Percentiles rank a stretch among this genome's conserved stretches.
These are phyloP conservation scores for Liparis tanakae DNA, from an alignment of 2,797 vertebrate genomes.

Conservation along the genomic window DNA sequence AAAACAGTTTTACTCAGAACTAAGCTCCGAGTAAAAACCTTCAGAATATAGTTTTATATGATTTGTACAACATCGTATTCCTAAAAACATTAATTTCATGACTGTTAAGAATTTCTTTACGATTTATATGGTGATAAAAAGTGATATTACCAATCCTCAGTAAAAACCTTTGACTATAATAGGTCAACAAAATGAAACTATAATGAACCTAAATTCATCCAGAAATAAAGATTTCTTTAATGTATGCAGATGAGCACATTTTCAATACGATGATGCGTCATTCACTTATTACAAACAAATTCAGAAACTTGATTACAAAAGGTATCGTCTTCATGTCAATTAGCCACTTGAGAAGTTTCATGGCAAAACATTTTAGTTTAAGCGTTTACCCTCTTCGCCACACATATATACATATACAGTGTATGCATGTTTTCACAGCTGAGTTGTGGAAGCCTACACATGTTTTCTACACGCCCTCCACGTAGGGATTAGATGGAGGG, in stretches of 20 bases:
- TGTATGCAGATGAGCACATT: too few relatives aligned
- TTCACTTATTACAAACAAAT: background rate
- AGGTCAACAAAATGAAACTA: background rate
- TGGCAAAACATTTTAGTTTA: background rate
- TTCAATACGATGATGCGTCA: background rate
- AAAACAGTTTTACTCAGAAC: too few relatives aligned
- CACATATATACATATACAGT: too few relatives aligned
- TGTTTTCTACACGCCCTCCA: constrained; percentile 5
- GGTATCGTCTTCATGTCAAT: background rate
- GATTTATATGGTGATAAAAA: background rate
- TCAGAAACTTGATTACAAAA: background rate
- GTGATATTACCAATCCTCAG: background rate
- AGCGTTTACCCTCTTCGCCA: background rate
- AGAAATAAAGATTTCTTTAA: background rate
- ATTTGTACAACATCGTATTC: background rate
- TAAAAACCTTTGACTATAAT: background rate
- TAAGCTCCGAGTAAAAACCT: too few relatives aligned
- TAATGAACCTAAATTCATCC: too few relatives aligned
- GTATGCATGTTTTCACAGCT: background rate
- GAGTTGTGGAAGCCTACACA: too few relatives aligned
- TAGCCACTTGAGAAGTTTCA: background rate
- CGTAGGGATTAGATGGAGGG: constrained; percentile 18
- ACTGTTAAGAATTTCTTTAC: background rate
- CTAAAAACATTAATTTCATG: background rate
- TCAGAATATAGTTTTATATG: background rate